Base-by-base conservation (phyloP, 2,113 vertebrate genomes). In the Agapornis roseicollis region DNA sequence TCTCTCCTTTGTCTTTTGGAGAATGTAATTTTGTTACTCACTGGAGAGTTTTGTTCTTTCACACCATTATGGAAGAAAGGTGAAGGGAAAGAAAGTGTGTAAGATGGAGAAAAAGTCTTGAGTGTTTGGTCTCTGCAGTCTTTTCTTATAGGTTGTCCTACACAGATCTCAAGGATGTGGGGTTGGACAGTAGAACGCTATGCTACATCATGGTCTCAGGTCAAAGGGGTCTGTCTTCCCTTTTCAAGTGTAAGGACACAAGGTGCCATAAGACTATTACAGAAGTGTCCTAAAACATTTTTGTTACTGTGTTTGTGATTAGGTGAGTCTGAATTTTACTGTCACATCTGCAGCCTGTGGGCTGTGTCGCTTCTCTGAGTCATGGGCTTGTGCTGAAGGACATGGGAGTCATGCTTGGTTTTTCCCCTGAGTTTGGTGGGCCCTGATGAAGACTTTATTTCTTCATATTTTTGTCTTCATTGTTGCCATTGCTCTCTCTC, bases 351-450 rank as follows among this genome's bases (percentile, higher is more conserved):
- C 76, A 83, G 17, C 41, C 46, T 66, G 42, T 5, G 25, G 33
- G 80, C 41, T 25, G 16, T 50, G 69, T 50, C 35, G 7, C 50
- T 78, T 70, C 44, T 80, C 41, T 53, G 63, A 61, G 42, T 22
- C 1, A 0, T 11, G 55, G 49, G 29, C 35, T 89, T 83, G 35
- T 83, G 33, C 22, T 60, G 37, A 70, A 50, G 28, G 63, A 68
- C 5, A 0, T 8, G 31, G 6, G 13, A 37, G 25, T 60, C 31
- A 28, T 10, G 23, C 25, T 20, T 19, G 39, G 2, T 5, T 81
- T 87, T 73, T 44, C 42, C 84, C 52, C 1, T 5, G 64, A 60
- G 72, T 70, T 94, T 84, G 39, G 33, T 94, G 55, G 23, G 11
- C 1, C 25, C 3, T 60, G 39, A 65, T 63, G 69, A 73, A 64